phyloP scores from a whole-genome alignment of 2,888 invertebrate genomes.

The Apocheima hispidaria region DNA sequence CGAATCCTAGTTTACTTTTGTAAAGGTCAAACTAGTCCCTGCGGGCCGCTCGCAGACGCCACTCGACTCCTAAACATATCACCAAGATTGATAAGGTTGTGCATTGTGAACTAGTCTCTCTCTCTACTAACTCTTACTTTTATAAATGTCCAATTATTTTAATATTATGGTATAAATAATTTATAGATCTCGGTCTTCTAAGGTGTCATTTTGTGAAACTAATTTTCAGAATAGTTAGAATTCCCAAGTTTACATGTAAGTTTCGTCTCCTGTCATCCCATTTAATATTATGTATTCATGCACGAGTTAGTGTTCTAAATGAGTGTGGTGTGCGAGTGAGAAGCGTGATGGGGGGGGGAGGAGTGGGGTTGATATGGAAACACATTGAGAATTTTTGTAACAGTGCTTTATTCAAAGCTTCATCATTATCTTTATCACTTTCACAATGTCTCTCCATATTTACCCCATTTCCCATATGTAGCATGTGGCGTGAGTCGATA shows the following conservation, averaged over 20 bases:
- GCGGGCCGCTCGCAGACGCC: slow-evolving; percentile 20
- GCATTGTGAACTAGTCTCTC: slow-evolving; percentile 16
- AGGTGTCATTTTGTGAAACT: background rate
- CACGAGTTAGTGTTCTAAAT: background rate
- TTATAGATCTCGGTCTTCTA: background rate
- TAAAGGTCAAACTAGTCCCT: background rate
- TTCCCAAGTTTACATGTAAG: background rate
- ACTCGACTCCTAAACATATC: background rate
- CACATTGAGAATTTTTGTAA: slow-evolving; percentile 89
- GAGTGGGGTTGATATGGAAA: slow-evolving; percentile 86
- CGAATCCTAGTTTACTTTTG: background rate
- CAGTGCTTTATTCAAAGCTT: slow-evolving; percentile 89
- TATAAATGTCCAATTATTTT: too few species aligned
- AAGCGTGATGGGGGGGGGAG: slow-evolving; percentile 53
- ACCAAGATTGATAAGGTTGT: background rate
- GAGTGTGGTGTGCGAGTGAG: slow-evolving; percentile 1
- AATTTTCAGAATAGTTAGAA: background rate
- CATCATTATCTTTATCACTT: slow-evolving; percentile 86
- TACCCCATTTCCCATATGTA: slow-evolving; percentile 89
- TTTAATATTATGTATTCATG: background rate
- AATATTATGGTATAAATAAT: too few species aligned
- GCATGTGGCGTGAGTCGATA: slow-evolving; percentile 83
- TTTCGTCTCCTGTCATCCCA: background rate
- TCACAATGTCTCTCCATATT: slow-evolving; percentile 90
- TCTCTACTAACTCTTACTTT: background rate